Base-by-base conservation (phyloP, 2,888 invertebrate species). In the Caenorhabditis panamensis region DNA sequence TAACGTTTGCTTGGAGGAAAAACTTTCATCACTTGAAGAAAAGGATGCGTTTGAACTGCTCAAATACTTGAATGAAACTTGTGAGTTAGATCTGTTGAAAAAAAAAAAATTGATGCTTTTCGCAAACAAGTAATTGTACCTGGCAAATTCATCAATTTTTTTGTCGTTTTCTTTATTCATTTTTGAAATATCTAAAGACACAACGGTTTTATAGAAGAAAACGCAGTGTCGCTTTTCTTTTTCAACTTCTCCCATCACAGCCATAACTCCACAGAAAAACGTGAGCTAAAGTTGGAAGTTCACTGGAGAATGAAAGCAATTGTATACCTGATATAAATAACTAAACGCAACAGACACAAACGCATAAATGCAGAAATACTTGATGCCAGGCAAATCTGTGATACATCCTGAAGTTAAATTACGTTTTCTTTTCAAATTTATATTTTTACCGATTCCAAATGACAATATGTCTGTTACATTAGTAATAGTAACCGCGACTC, bases 331-430 rank as follows among this genome's bases (percentile, higher is more conserved):
- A 61, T 96, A 96, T 49, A 96, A 91, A 92, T 96, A 96, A 20
- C 96, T 95, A 90, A 96, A 95, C 83, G 94, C 94, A 1, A 96
- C 96, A 0, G 96, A 95, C 69, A 95, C 94, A 90, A 96, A 96
- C 94, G 96, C 96, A 91, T 96, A 96, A 90, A 95, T 95, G 93
- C 96, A 96, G 92, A 96, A 96, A 88, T 96, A 96, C 90, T 95
- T 95, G 56, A 96, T 96, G 28, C 96, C 96, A 4, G 96, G 96
- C 91, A 96, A 96, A 8, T 96, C 96, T 79, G 96, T 96, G 90
- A 96, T 94, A 87, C 96, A 94, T 13, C 86, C 84, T 84, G 18
- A 36, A 59, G 24, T 1, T 24, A 51, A 2, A 13, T 9, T 22
- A 2, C 9, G 31, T 6, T 4, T 31, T 31, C 4, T 54, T 16